phyloP scores from a whole-genome alignment of 2,113 vertebrate genomes.

The Pelmatolapia mariae region DNA sequence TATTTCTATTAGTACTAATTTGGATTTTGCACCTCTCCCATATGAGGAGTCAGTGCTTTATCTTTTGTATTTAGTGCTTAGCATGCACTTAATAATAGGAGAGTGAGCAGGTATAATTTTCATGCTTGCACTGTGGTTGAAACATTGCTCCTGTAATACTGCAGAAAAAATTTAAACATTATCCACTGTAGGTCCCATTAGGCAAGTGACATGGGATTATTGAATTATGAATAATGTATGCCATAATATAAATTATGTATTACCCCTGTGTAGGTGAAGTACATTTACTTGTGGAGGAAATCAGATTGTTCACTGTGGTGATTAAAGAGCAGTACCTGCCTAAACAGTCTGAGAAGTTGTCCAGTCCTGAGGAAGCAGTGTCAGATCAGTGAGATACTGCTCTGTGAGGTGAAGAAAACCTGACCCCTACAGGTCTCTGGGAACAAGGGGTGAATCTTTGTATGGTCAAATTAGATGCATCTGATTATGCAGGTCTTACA shows the following conservation, averaged over 20 bases:
- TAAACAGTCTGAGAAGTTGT: not conserved
- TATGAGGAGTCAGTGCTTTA: not conserved
- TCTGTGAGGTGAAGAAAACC: constrained; percentile 33
- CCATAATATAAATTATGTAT: constrained; percentile 39
- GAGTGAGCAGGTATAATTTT: not conserved
- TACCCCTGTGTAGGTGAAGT: constrained; percentile 1
- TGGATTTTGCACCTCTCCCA: not conserved
- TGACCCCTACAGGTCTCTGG: constrained; percentile 56
- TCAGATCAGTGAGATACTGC: constrained; percentile 10
- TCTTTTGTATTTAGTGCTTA: not conserved
- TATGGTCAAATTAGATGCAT: not conserved
- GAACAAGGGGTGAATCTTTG: not conserved
- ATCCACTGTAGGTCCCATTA: constrained; percentile 16
- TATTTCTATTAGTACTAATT: constrained; percentile 23
- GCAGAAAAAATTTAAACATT: constrained; percentile 14
- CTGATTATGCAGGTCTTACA: not conserved
- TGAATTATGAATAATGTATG: constrained; percentile 51
- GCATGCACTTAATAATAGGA: not conserved
- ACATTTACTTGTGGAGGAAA: not conserved
- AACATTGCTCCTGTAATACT: constrained; percentile 11
- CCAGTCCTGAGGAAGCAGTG: not conserved
- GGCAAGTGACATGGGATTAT: constrained; percentile 35
- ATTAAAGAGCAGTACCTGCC: not conserved
- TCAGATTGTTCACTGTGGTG: not conserved
- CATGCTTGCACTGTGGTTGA: not conserved